Conservation (phyloP, 2,797 vertebrate genomes). For the Periophthalmus magnuspinnatus region DNA sequence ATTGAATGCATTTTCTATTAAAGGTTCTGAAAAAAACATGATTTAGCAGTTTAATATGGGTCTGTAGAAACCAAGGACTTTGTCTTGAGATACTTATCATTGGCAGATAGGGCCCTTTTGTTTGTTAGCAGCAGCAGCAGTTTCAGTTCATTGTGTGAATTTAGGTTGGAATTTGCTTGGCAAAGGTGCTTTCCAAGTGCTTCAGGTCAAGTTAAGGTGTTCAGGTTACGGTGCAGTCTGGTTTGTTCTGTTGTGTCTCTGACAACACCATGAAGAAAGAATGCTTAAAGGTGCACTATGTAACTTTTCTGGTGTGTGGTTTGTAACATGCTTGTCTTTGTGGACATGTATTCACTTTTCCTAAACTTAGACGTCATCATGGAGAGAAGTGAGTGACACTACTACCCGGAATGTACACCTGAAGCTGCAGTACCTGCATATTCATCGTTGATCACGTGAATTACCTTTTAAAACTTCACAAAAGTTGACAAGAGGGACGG, state of each 20-base stretch:
- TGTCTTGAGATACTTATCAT: not conserved
- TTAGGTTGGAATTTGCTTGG: slow-evolving; percentile 8
- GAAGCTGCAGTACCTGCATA: too few species aligned
- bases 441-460: too few species aligned
- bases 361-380: too few species aligned
- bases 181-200: slow-evolving; percentile 12
- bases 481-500: too few species aligned
- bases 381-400: too few species aligned
- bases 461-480: too few species aligned
- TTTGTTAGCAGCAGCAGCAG: not conserved
- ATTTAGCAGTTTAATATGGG: not conserved
- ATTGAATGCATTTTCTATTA: not conserved
- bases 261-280: not conserved
- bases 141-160: slow-evolving; percentile 2
- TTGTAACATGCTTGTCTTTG: too few species aligned
- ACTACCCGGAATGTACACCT: too few species aligned
- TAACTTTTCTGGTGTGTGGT: too few species aligned
- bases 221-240: not conserved
- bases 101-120: not conserved
- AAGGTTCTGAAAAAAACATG: not conserved
- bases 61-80: not conserved
- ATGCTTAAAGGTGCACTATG: not conserved
- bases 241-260: not conserved
- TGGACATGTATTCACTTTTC: too few species aligned
- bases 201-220: slow-evolving; percentile 2